A percentile compares a stretch with the other conserved stretches of the same genome.
Evolutionary conservation across 2,797 vertebrate genomes (phyloP).

Genomic region (Psittacula derbiana): DNA sequence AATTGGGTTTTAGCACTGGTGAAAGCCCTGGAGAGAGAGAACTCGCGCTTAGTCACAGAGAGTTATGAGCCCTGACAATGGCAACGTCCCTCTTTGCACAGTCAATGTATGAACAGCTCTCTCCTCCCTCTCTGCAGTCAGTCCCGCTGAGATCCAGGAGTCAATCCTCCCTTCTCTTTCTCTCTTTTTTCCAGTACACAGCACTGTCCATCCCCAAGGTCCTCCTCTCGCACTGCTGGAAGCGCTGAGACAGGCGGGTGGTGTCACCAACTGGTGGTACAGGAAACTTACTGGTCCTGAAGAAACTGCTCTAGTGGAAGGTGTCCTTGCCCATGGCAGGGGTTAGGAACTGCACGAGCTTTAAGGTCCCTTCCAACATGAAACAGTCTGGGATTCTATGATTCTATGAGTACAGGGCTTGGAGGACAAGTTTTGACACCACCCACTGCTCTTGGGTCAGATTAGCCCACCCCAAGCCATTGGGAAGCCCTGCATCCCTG

Average conservation of each 20-base stretch:
- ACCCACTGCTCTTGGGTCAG: not conserved
- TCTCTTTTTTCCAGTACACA: not conserved
- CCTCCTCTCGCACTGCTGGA: not conserved
- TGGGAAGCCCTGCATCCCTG: not conserved
- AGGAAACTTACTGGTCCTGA: not conserved
- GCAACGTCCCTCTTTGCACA: not conserved
- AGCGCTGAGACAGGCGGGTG: not conserved
- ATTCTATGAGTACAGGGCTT: accelerated
- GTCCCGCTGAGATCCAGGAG: not conserved
- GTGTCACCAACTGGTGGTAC: not conserved
- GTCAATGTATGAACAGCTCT: accelerated
- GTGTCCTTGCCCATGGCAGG: not conserved
- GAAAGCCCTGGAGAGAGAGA: not conserved
- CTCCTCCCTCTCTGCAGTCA: not conserved
- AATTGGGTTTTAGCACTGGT: not conserved
- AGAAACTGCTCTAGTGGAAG: not conserved
- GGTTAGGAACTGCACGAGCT: not conserved
- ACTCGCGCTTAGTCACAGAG: not conserved
- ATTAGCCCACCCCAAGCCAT: not conserved
- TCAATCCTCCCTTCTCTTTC: not conserved
- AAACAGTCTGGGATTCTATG: not conserved
- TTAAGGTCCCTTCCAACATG: not conserved
- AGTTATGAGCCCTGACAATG: not conserved
- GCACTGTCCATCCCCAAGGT: not conserved
- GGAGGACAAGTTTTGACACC: not conserved